Conservation (phyloP, 2,797 vertebrate species). For the Nannoperca australis region DNA sequence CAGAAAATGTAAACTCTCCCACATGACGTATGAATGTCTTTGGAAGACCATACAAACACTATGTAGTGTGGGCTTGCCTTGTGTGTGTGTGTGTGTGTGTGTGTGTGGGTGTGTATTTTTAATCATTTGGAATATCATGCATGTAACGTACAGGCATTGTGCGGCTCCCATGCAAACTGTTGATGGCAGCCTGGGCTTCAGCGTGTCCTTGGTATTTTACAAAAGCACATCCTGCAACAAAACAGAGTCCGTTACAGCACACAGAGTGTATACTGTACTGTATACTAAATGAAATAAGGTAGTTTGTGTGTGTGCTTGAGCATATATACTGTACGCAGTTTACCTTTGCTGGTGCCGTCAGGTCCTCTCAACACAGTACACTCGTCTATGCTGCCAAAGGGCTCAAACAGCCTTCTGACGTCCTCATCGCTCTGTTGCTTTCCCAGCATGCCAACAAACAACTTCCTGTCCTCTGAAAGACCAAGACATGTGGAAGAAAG, state of each 20-base stretch:
- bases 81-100: constrained; percentile 2
- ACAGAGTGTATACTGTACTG: not conserved
- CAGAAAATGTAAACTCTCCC: constrained; percentile 32
- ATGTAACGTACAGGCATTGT: constrained; percentile 89
- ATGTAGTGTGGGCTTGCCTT: not conserved
- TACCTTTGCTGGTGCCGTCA: constrained; percentile 96
- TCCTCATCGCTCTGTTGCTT: constrained; percentile 96
- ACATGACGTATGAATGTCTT: constrained; percentile 12
- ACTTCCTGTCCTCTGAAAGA: constrained; percentile 91
- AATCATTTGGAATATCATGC: constrained; percentile 7
- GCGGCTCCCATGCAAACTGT: constrained; percentile 92
- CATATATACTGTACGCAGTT: not conserved
- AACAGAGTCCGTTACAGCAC: constrained; percentile 5
- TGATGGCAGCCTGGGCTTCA: constrained; percentile 94
- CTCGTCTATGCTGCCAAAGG: constrained; percentile 94
- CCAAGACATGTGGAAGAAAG: constrained; percentile 28
- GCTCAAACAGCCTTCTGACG: constrained; percentile 93
- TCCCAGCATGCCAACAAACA: constrained; percentile 96
- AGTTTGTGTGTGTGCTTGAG: not conserved
- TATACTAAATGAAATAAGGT: constrained; percentile 3
- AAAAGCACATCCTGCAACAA: constrained; percentile 91
- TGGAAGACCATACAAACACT: not conserved
- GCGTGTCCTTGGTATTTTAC: constrained; percentile 94
- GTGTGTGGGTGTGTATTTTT: constrained; percentile 17
- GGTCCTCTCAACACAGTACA: constrained; percentile 94